Percentiles rank a stretch among this genome's conserved stretches.
Evolutionary conservation across 2,888 invertebrate genomes (phyloP).

Genomic region (Phlogophora meticulosa): DNA sequence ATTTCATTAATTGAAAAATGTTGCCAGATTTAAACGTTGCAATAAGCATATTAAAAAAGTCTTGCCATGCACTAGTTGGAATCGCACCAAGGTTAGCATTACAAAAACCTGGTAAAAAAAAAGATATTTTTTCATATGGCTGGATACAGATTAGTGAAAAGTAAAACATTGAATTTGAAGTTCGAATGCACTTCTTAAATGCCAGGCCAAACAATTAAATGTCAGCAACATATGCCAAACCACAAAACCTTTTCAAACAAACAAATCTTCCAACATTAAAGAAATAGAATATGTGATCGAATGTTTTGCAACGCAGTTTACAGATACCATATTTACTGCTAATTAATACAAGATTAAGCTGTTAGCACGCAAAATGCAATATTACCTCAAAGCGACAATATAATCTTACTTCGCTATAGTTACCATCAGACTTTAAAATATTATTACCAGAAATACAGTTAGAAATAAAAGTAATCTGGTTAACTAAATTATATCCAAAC

Average conservation of each 20-base stretch:
- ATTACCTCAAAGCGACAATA: constrained; percentile 12
- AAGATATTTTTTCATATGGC: no score
- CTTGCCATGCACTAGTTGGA: neutral
- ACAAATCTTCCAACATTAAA: neutral
- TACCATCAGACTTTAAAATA: constrained; percentile 48
- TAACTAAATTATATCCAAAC: constrained; percentile 12
- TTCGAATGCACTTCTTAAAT: neutral
- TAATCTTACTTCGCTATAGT: constrained; percentile 16
- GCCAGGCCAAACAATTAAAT: neutral
- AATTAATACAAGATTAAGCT: constrained; percentile 6
- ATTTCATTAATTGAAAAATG: neutral
- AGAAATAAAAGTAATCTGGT: constrained; percentile 14
- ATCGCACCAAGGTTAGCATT: neutral
- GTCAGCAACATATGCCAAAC: neutral
- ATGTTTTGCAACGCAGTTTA: constrained; percentile 1
- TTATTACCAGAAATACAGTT: constrained; percentile 11
- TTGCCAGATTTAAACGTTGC: neutral
- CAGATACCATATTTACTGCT: constrained; percentile 2
- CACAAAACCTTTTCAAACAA: constrained; percentile 1
- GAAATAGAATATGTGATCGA: neutral
- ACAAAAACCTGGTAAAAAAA: neutral
- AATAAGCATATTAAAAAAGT: neutral
- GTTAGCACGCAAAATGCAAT: constrained; percentile 13
- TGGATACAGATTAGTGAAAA: no score
- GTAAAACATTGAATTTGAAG: no score